Evolutionary conservation across 2,888 invertebrate genomes (phyloP).

Genomic region (Rhingia rostrata): DNA sequence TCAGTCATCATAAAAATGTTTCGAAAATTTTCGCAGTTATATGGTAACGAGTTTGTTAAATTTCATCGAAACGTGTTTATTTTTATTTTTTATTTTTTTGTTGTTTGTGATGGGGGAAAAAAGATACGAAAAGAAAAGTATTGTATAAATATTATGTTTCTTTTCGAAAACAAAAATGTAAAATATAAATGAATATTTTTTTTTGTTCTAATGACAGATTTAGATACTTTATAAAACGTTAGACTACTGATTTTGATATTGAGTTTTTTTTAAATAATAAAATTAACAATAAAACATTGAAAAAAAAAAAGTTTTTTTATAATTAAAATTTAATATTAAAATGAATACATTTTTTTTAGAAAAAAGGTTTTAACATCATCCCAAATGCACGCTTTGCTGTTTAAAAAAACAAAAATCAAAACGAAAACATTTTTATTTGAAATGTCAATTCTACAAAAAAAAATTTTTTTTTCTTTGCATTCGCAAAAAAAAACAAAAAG

Average conservation of each 20-base stretch:
- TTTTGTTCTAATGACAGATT: constrained; percentile 57
- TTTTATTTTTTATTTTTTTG: constrained; percentile 69
- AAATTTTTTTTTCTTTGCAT: constrained; percentile 52
- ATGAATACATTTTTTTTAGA: constrained; percentile 38
- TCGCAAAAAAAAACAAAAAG: constrained; percentile 65
- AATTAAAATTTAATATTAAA: constrained; percentile 14
- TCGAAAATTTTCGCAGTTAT: constrained; percentile 72
- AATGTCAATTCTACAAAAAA: constrained; percentile 49
- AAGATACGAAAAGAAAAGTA: constrained; percentile 71
- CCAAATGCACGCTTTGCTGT: constrained; percentile 68
- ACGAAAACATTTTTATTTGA: constrained; percentile 13
- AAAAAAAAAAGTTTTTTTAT: constrained; percentile 31
- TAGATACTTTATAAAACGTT: constrained; percentile 57
- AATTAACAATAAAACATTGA: constrained; percentile 43
- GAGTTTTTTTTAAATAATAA: constrained; percentile 58
- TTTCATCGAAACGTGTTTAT: constrained; percentile 75
- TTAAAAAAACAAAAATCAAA: constrained; percentile 68
- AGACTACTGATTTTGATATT: constrained; percentile 52
- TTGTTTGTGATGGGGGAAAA: constrained; percentile 68
- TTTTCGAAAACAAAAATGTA: constrained; percentile 43
- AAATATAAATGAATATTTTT: constrained; percentile 31
- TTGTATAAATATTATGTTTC: constrained; percentile 69
- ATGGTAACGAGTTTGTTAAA: constrained; percentile 62
- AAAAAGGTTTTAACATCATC: constrained; percentile 66
- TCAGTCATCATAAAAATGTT: constrained; percentile 49